phyloP scores from a whole-genome alignment of 2,113 vertebrate species.

The Myrmecobius fasciatus region DNA sequence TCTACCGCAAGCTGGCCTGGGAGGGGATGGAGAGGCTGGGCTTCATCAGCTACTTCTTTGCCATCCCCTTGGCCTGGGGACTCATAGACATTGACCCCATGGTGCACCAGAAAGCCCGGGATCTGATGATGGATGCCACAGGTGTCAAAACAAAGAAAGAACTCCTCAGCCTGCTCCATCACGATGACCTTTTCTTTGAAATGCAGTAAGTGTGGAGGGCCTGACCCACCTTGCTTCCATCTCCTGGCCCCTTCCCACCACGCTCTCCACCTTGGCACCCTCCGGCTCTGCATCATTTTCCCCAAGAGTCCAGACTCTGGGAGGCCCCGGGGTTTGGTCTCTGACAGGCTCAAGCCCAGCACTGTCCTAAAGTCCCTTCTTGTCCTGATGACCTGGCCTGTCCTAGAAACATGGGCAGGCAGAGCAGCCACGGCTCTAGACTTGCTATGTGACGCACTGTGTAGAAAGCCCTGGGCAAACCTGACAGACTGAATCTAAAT shows the following conservation, averaged over 20 bases:
- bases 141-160: slow-evolving; percentile 66
- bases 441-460: no score
- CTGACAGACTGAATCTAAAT: not conserved
- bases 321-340: not conserved
- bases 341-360: not conserved
- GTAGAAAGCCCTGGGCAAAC: no score
- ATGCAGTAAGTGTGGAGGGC: slow-evolving; percentile 57
- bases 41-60: slow-evolving; percentile 58
- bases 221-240: no score
- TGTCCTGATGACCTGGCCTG: not conserved
- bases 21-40: slow-evolving; percentile 65
- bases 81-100: slow-evolving; percentile 62
- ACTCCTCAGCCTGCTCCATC: slow-evolving; percentile 59
- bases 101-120: slow-evolving; percentile 54
- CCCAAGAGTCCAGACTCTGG: not conserved
- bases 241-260: no score
- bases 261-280: no score
- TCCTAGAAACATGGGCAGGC: no score
- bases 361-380: not conserved
- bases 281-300: not conserved
- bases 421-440: not conserved
- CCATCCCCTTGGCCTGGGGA: slow-evolving; percentile 55
- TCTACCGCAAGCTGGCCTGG: slow-evolving; percentile 54
- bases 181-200: not conserved
- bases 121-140: slow-evolving; percentile 50